Evolutionary conservation across 2,888 invertebrate genomes (phyloP).

Genomic region (Rotaria macrura): DNA sequence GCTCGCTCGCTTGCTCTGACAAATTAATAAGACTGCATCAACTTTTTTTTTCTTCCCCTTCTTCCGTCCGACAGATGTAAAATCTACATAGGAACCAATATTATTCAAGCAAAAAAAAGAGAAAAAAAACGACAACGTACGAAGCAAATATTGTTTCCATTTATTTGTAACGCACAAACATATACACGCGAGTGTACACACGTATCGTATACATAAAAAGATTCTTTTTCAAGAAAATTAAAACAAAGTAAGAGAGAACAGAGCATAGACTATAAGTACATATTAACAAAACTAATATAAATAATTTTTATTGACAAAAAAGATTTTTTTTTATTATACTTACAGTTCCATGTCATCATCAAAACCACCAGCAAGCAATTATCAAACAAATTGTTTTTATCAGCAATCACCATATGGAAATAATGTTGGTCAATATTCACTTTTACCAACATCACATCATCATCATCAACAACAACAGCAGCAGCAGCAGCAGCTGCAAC

Average conservation of each 20-base stretch:
- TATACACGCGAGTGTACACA: conserved; percentile 2
- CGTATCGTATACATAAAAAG: background rate
- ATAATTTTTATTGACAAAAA: conserved; percentile 6
- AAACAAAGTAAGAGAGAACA: background rate
- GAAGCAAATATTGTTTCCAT: conserved; percentile 23
- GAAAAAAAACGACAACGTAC: background rate
- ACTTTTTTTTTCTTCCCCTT: background rate
- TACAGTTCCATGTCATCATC: conserved; percentile 5
- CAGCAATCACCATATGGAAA: background rate
- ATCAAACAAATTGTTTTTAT: conserved; percentile 14
- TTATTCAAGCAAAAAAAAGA: background rate
- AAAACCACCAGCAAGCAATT: background rate
- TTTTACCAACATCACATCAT: background rate
- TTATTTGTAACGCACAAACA: conserved; percentile 6
- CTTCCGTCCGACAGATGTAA: background rate
- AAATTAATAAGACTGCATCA: background rate
- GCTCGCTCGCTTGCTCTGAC: background rate
- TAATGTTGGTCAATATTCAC: background rate
- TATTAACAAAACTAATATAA: conserved; percentile 22
- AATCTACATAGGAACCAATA: background rate
- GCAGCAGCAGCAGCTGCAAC: no score
- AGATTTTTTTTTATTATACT: background rate
- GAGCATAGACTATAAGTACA: background rate
- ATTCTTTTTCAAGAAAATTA: background rate
- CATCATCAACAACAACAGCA: background rate